Percentiles rank a stretch among this genome's conserved stretches.
Evolutionary conservation across 2,113 vertebrate genomes (phyloP).

Genomic region (Siniperca knerii): DNA sequence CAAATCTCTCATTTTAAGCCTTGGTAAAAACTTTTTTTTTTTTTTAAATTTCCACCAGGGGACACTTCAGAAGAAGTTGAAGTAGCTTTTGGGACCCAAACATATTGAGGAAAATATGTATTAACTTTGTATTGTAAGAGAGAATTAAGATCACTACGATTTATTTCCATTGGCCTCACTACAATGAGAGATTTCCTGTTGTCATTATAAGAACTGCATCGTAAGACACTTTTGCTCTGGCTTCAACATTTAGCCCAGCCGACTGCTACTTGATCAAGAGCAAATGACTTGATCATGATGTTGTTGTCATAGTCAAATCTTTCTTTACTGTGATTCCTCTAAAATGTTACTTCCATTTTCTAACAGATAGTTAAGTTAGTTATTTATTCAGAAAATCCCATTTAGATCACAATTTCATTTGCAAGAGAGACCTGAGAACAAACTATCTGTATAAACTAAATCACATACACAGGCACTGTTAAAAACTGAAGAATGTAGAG

Average conservation of each 20-base stretch:
- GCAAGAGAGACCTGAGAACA: neutral
- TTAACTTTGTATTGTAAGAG: neutral
- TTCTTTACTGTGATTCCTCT: neutral
- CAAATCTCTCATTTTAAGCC: neutral
- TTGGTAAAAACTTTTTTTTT: neutral
- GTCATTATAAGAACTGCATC: neutral
- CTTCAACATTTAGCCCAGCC: neutral
- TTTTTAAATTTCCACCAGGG: neutral
- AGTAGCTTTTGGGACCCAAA: neutral
- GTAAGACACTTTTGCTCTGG: neutral
- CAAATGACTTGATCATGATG: neutral
- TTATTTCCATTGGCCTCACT: neutral
- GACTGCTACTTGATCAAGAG: neutral
- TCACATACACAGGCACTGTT: neutral
- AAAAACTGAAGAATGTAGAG: neutral
- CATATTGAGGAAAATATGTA: neutral
- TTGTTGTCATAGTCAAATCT: neutral
- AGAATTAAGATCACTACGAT: neutral
- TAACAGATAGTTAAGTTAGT: neutral
- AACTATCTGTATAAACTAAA: neutral
- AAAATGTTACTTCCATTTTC: neutral
- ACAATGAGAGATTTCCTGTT: neutral
- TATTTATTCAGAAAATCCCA: neutral
- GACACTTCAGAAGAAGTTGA: neutral
- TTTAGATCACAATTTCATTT: neutral